Percentiles rank a stretch among this genome's conserved stretches.
phyloP scores from a whole-genome alignment of 2,888 invertebrate species.

The Blastobasis lacticolella region DNA sequence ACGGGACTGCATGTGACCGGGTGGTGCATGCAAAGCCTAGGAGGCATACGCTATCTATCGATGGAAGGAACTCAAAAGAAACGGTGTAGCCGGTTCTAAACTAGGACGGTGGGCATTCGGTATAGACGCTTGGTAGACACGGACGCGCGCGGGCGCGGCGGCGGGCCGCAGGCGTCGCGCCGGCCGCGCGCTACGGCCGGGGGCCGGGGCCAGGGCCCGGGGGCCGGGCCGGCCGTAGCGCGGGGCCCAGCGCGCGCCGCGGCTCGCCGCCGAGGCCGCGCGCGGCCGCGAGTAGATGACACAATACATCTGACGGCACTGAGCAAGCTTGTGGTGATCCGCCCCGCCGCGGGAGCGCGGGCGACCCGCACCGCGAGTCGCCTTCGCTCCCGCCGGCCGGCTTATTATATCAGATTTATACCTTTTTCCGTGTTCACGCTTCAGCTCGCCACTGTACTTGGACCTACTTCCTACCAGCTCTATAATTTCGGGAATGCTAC shows the following conservation, averaged over 20 bases:
- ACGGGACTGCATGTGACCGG: conserved; percentile 62
- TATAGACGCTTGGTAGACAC: conserved; percentile 73
- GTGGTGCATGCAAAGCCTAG: conserved; percentile 68
- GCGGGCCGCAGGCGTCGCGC: conserved; percentile 21
- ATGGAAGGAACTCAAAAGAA: conserved; percentile 72
- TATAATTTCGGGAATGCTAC: conserved; percentile 99
- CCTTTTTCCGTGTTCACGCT: conserved; percentile 99
- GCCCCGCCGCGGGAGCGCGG: conserved; percentile 55
- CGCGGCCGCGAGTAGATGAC: conserved; percentile 70
- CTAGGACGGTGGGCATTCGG: conserved; percentile 66
- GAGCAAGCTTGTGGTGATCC: conserved; percentile 69
- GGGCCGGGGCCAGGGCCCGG: conserved; percentile 41
- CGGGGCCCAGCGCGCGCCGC: conserved; percentile 25
- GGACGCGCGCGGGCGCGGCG: conserved; percentile 42
- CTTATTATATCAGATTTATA: conserved; percentile 76
- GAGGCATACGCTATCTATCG: conserved; percentile 70
- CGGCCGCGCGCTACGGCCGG: conserved; percentile 30
- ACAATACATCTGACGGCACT: conserved; percentile 76
- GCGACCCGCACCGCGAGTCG: conserved; percentile 59
- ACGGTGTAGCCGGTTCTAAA: conserved; percentile 64
- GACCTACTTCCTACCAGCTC: conserved; percentile 99
- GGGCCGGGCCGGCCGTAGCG: conserved; percentile 26
- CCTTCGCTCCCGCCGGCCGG: conserved; percentile 60
- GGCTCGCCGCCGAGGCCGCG: conserved; percentile 33
- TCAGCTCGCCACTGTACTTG: conserved; percentile 99